Evolutionary conservation across 2,113 vertebrate species (phyloP), one percentile per base, ranked within the genome.

Genomic region (Indicator indicator): DNA sequence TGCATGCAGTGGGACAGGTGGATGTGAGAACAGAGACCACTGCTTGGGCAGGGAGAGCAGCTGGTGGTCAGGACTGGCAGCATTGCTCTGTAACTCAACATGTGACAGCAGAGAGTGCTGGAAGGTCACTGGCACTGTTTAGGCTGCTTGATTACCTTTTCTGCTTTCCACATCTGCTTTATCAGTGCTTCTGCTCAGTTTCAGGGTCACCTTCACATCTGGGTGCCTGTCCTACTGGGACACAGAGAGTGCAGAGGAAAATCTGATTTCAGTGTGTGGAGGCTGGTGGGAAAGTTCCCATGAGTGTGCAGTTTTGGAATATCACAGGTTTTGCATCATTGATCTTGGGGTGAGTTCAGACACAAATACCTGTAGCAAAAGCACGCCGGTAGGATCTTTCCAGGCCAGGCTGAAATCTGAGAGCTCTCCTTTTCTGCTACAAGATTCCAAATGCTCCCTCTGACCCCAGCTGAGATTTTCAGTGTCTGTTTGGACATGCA

Each of bases 1-100:
- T 36, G 7, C 3, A 11, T 42, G 11, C 30, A 9, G 2, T 11
- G 30, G 12, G 18, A 17, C 26, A 17, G 0, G 2, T 21, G 20
- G 32, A 8, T 23, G 18, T 42, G 73, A 54, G 40, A 89, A 55
- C 1, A 68, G 93, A 33, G 48, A 13, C 17, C 14, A 3, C 16
- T 36, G 56, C 73, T 83, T 26, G 7, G 26, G 9, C 5, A 63
- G 77, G 44, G 62, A 50, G 59, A 55, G 24, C 5, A 42, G 42
- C 58, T 74, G 74, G 30, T 3, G 2, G n/a, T n/a, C 58, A 46
- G 16, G 7, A 9, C 58, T 42, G 26, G 16, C 80, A 38, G 46
- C 40, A 52, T 9, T 30, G 24, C 1, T 21, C 33, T 67, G 15
- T 56, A 55, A 44, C 46, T 40, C 19, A 7, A 8, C 5, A 5